phyloP scores from a whole-genome alignment of 2,797 vertebrate species.

The Novumbra hubbsi region DNA sequence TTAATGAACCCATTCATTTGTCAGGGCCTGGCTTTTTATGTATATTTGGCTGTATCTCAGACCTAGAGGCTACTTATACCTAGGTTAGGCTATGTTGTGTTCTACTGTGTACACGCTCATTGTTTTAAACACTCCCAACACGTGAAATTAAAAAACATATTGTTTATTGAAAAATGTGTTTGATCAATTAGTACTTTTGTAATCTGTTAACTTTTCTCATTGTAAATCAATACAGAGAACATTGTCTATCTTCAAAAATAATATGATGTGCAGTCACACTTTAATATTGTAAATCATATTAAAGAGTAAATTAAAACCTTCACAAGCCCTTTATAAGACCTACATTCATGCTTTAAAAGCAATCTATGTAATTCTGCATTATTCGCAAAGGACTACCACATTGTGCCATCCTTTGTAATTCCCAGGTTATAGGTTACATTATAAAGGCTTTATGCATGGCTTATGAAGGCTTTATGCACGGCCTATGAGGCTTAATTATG shows the following conservation, averaged over 20 bases:
- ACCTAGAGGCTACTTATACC: background rate
- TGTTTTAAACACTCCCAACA: background rate
- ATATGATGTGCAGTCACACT: background rate
- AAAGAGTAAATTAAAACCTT: background rate
- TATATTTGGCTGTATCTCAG: background rate
- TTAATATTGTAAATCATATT: background rate
- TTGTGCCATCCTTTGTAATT: background rate
- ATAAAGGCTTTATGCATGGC: background rate
- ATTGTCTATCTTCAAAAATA: background rate
- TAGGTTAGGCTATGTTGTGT: background rate
- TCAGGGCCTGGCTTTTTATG: slow-evolving; percentile 20
- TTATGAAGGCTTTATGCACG: too few species aligned
- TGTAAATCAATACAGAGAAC: background rate
- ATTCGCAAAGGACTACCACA: background rate
- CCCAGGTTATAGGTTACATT: background rate
- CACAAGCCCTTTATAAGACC: background rate
- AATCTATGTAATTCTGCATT: background rate
- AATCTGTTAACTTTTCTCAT: too few species aligned
- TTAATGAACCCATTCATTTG: slow-evolving; percentile 33
- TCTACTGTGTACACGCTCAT: background rate
- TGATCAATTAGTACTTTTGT: too few species aligned
- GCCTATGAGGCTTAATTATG: background rate
- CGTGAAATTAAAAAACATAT: background rate
- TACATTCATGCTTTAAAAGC: background rate
- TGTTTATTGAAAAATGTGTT: too few species aligned